phyloP scores from a whole-genome alignment of 2,113 vertebrate genomes.

The Setophaga coronata region DNA sequence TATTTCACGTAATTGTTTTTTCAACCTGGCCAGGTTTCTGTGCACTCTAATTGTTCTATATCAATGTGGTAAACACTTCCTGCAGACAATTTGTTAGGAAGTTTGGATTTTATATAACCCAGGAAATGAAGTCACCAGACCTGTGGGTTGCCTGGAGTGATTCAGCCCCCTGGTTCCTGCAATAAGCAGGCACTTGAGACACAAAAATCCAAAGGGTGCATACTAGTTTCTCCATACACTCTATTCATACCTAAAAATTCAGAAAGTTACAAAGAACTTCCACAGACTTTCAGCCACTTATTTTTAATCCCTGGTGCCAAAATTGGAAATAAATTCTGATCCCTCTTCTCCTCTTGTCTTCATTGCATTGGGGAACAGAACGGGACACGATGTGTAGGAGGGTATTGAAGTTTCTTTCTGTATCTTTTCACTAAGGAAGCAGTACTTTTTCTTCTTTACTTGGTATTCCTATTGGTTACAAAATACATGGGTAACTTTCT shows the following conservation, averaged over 20 bases:
- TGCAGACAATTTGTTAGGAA: slow-evolving; percentile 37
- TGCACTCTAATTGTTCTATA: slow-evolving; percentile 45
- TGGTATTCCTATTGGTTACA: neutral
- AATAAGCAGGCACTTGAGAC: neutral
- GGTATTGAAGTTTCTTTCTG: neutral
- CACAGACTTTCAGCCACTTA: neutral
- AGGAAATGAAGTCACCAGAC: slow-evolving; percentile 63
- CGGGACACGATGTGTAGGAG: accelerated
- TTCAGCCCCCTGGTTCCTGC: slow-evolving; percentile 3
- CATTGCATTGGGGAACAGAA: neutral
- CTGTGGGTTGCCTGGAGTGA: neutral
- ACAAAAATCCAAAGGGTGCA: neutral
- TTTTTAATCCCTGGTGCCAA: neutral
- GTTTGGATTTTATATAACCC: slow-evolving; percentile 56
- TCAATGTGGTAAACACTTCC: slow-evolving; percentile 50
- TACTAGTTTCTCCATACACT: neutral
- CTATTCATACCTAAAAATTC: neutral
- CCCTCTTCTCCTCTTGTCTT: neutral
- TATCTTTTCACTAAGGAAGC: neutral
- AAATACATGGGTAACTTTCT: neutral
- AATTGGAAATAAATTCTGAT: neutral
- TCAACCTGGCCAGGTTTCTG: slow-evolving; percentile 5
- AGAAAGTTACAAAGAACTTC: neutral
- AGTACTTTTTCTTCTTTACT: neutral
- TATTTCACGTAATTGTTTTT: neutral